Evolutionary conservation across 2,888 invertebrate species (phyloP), one percentile per base, ranked within the genome.

Genomic region (Aphodius sticticus): DNA sequence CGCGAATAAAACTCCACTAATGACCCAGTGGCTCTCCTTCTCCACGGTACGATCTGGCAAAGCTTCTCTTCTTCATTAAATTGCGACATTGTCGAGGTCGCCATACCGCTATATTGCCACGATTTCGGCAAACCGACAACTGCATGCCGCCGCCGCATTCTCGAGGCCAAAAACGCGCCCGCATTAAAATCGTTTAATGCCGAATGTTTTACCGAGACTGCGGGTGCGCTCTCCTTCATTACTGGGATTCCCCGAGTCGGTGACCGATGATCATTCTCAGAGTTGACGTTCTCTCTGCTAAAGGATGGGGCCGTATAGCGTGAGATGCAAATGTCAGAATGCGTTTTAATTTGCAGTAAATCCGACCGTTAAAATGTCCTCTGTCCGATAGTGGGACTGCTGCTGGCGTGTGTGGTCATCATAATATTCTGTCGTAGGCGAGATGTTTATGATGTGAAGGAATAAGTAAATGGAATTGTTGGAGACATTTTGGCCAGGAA

Each of bases 11-110:
- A 15, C 77, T 16, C 77, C 75, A 75, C 78, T 78, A 78, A 78
- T 78, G 78, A 78, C 75, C 75, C 16, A 78, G 78, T 78, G 75
- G 74, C 78, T 75, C 38, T 74, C 53, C 53, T 53, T 53, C 53
- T 3, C 26, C 26, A 3, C n/a, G 26, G 2, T 53, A 5, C 53
- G 12, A 53, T 53, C 53, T 53, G 9, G 12, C 53, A 53, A 12
- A 53, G 53, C 53, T 9, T 53, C 53, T 53, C 53, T 53, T 53
- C 53, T 53, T 7, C 12, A 53, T 53, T 12, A 53, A 53, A 53
- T 26, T 26, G 26, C 26, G 26, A 26, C 26, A 26, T 26, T 26
- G 26, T 26, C 26, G 26, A 26, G 26, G 26, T 26, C 26, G 26
- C 26, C 26, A 26, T 26, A 26, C 26, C 26, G 26, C 26, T 26